Evolutionary conservation across 2,113 vertebrate species (phyloP), one percentile per base, ranked within the genome.

Genomic region (Oncorhynchus clarkii): DNA sequence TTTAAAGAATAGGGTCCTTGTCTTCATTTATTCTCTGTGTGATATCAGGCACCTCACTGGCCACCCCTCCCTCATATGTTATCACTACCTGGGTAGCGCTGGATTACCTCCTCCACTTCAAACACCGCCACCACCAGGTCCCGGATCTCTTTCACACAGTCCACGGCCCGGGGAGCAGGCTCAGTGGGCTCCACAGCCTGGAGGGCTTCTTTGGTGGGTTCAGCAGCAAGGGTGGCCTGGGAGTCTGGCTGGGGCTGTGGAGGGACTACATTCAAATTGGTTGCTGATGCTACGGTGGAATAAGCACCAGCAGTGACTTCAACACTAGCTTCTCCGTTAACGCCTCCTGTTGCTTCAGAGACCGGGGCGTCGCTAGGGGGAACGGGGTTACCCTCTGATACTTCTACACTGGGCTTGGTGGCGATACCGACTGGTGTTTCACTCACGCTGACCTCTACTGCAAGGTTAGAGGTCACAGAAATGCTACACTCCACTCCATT

Each of bases 41-140:
- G 11, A 6, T 27, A 67, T 67, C 66, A 5, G 16, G 14, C 66
- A 45, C 39, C 39, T 11, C 68, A 45, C 39, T 49, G 34, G 6
- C 68, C n/a, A 48, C 14, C 67, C 34, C n/a, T n/a, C 22, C n/a
- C 22, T 70, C 74, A 72, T 70, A 6, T 57, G 20, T 20, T 60
- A 22, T 60, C 20, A 26, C 39, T 62, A 1, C 73, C 26, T 9
- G 87, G 73, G 68, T 81, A 86, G 16, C 9, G 84, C 48, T 87
- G 73, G 73, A 89, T 16, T 54, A 86, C 57, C 68, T 93, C 87
- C 84, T 89, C 84, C 79, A 92, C 83, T 74, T 93, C 89, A 5
- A 89, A 83, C 75, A 92, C 90, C 66, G 93, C 92, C 78, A 70
- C 69, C 78, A 92, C 87, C 73, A 94, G 88, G 27, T 92, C 81